Conservation (phyloP, 1,140 invertebrate species). For the Penaeus chinensis region DNA sequence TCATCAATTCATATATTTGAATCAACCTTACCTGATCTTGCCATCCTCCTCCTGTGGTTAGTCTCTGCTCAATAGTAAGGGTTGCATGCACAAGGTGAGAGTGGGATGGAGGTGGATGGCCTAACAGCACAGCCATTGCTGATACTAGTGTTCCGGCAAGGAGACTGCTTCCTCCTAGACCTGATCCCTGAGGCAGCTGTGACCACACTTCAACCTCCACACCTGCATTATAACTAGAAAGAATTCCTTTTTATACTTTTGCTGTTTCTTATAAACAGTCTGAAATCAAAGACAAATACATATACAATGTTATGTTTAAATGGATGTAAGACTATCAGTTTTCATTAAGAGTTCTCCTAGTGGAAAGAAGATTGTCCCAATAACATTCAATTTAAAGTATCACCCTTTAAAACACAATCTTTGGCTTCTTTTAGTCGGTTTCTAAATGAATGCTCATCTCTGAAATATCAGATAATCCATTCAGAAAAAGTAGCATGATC, state of each 20-base stretch:
- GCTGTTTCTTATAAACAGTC: not conserved
- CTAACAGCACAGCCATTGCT: conserved; percentile 69
- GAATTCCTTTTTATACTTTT: not conserved
- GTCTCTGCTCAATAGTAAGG: conserved; percentile 71
- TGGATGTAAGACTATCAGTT: too few species aligned
- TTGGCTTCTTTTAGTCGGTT: too few species aligned
- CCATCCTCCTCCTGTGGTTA: conserved; percentile 74
- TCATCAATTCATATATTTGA: conserved; percentile 57
- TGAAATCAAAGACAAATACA: not conserved
- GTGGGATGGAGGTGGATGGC: conserved; percentile 65
- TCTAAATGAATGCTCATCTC: too few species aligned
- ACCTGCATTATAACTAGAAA: conserved; percentile 66
- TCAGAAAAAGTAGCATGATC: too few species aligned
- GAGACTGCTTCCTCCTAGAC: conserved; percentile 73
- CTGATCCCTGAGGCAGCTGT: conserved; percentile 72
- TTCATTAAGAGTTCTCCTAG: too few species aligned
- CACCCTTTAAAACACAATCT: too few species aligned
- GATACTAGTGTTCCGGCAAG: conserved; percentile 70
- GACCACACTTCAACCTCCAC: conserved; percentile 72
- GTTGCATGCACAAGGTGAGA: conserved; percentile 64
- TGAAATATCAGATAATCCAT: too few species aligned
- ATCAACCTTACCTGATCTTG: conserved; percentile 72
- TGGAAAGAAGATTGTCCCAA: too few species aligned
- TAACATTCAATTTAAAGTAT: too few species aligned
- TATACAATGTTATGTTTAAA: not conserved